Evolutionary conservation across 2,888 invertebrate genomes (phyloP).

Genomic region (Eulithis testata): DNA sequence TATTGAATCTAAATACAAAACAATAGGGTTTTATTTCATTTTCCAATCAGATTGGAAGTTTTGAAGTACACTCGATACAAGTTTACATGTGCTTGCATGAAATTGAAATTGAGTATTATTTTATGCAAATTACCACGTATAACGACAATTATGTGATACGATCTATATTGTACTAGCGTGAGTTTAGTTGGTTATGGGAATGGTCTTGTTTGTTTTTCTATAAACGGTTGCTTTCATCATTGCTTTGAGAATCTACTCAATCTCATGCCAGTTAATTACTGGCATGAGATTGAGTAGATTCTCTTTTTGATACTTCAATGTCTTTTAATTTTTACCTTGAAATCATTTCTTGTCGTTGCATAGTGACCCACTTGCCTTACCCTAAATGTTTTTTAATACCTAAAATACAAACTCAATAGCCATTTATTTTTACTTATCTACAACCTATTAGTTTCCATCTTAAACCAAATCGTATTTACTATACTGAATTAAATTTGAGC

Average conservation of each 20-base stretch:
- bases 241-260: too few relatives aligned
- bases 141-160: slow-evolving; percentile 31
- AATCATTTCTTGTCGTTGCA: too few relatives aligned
- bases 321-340: too few relatives aligned
- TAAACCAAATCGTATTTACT: too few relatives aligned
- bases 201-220: slow-evolving; percentile 44
- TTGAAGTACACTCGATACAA: slow-evolving; percentile 31
- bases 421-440: slow-evolving; percentile 29
- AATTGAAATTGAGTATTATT: slow-evolving; percentile 81
- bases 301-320: too few relatives aligned
- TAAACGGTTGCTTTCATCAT: too few relatives aligned
- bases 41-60: neutral
- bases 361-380: too few relatives aligned
- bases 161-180: slow-evolving; percentile 43
- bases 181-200: slow-evolving; percentile 59
- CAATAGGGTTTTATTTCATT: neutral
- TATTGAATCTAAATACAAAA: neutral
- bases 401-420: too few relatives aligned
- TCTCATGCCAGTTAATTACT: too few relatives aligned
- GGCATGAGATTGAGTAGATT: too few relatives aligned
- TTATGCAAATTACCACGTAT: slow-evolving; percentile 72
- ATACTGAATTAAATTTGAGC: neutral
- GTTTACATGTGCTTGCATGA: slow-evolving; percentile 68
- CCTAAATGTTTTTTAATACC: too few relatives aligned
- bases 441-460: too few relatives aligned